Base-by-base conservation (phyloP, 2,113 vertebrate genomes). In the Gasterosteus nipponicus region DNA sequence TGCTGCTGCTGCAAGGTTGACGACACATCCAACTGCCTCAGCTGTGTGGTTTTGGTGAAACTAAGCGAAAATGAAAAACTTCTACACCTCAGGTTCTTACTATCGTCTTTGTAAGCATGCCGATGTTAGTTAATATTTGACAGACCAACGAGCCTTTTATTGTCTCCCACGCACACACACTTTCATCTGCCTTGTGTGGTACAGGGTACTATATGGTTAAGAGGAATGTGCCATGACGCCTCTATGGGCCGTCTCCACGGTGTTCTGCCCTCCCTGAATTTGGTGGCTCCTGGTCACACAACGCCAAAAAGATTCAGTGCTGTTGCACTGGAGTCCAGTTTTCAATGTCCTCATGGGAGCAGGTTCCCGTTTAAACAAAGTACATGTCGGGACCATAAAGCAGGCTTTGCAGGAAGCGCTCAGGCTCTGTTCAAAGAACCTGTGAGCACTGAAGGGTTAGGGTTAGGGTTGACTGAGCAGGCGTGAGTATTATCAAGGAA, bases 241-340 rank as follows among this genome's bases (percentile, higher is more conserved):
- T 29, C 35, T 22, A n/a, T 29, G 49, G 41, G 49, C 15, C 0
- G 0, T 73, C 64, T 68, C 63, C 0, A 73, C 0, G 41, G 58
- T 33, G 38, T 80, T 39, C 26, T 69, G 35, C n/a, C 3, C 18
- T 78, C 10, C 59, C 22, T 63, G 33, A 62, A 26, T 39, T 35
- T 5, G 19, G 9, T 62, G 69, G 61, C 31, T 76, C 78, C 51
- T 8, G 18, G 62, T 65, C 49, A 53, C 41, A 22, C 14, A 67
- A 59, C 3, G 62, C 7, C 46, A 22, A 29, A 19, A 26, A 35
- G 16, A 31, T 54, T 64, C 46, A 46, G 51, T 42, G 44, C 33
- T 5, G 0, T 29, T 71, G 69, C 65, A 19, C 54, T 67, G 9
- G 12, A 67, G 61, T 26, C 0, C 51, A 41, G 12, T 12, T 29